phyloP scores from a whole-genome alignment of 2,113 vertebrate species.

The Nothoprocta perdicaria region DNA sequence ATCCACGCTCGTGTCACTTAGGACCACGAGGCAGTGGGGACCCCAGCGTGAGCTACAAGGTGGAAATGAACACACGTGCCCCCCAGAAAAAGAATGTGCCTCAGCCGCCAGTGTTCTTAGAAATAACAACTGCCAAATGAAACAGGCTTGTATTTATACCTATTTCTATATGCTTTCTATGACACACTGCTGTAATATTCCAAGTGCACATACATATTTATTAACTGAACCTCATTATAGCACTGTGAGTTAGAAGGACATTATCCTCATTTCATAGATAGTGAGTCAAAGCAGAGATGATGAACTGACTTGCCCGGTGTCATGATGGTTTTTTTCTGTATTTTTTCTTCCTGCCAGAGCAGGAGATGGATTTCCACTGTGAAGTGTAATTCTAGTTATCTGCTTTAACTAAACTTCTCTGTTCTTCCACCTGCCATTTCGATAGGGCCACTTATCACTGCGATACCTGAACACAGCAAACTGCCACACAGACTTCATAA shows the following conservation, averaged over 20 bases:
- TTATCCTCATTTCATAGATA: constrained; percentile 16
- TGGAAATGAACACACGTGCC: neutral
- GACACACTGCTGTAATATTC: constrained; percentile 19
- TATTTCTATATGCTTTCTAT: constrained; percentile 32
- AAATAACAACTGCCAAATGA: constrained; percentile 32
- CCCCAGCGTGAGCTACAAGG: accelerated
- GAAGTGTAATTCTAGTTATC: neutral
- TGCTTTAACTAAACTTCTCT: neutral
- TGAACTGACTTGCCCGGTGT: neutral
- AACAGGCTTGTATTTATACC: constrained; percentile 23
- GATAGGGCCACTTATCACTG: neutral
- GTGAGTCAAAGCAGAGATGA: constrained; percentile 27
- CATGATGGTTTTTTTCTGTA: neutral
- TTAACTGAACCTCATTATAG: constrained; percentile 3
- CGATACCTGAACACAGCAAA: neutral
- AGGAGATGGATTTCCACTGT: neutral
- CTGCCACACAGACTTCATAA: neutral
- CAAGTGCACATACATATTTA: neutral
- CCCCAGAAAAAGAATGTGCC: neutral
- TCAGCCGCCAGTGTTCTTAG: neutral
- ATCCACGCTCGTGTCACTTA: accelerated
- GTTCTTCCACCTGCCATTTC: neutral
- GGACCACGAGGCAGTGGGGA: accelerated
- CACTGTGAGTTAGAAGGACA: neutral
- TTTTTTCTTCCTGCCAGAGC: neutral